These are phyloP conservation scores for Drosophila infuscata DNA, from an alignment of 2,888 invertebrate genomes.

Conservation along the genomic window DNA sequence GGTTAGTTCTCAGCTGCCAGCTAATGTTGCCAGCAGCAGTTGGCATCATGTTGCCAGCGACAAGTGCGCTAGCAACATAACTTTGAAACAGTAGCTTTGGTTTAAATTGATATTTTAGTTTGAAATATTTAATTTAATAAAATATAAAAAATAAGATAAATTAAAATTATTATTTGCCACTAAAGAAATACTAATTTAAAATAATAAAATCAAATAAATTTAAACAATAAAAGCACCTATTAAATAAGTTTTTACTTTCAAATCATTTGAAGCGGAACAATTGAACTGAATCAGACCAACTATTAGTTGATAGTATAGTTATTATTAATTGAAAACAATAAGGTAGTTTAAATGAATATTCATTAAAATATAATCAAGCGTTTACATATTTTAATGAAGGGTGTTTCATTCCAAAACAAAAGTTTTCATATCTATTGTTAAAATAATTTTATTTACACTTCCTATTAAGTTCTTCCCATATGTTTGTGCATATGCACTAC, in stretches of 20 bases:
- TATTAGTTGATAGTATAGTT: neutral
- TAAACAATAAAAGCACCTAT: neutral
- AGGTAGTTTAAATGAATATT: neutral
- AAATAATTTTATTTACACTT: neutral
- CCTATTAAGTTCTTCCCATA: neutral
- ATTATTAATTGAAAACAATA: neutral
- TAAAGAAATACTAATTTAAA: neutral
- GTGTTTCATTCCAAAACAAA: neutral
- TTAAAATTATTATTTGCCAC: neutral
- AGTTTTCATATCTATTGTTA: neutral
- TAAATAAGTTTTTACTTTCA: neutral
- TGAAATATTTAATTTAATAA: neutral
- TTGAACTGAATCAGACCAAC: neutral
- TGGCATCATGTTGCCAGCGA: conserved; percentile 46
- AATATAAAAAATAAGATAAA: neutral
- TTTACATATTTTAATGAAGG: too few relatives aligned
- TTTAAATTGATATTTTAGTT: neutral
- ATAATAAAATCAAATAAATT: too few relatives aligned
- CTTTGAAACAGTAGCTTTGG: neutral
- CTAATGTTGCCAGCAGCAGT: conserved; percentile 23
- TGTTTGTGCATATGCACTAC: neutral
- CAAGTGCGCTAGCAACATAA: conserved; percentile 46
- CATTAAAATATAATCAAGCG: neutral
- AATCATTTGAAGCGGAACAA: neutral
- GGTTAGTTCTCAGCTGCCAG: neutral